Base-by-base conservation (phyloP, 2,888 invertebrate genomes). In the Anorthoa munda region DNA sequence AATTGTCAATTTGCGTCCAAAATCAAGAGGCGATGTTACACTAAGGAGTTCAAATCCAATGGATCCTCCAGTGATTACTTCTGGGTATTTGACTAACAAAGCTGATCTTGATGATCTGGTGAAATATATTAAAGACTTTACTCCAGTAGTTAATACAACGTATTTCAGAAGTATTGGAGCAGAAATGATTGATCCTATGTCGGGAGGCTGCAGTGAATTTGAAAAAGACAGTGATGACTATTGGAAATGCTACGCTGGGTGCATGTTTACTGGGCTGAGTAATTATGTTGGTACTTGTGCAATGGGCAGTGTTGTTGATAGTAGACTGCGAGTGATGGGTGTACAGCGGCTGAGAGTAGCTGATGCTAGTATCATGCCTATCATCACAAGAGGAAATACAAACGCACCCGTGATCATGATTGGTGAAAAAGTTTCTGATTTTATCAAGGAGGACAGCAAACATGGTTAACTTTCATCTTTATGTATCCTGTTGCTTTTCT, bases 331-430 rank as follows among this genome's bases (percentile, higher is more conserved):
- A 53, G 88, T 88, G 9, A 53, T 74, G 11, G 85, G 85, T 11
- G 69, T 86, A 2, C 66, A 75, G 12, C 93, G 95, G 17, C 86
- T 97, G 2, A 94, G 98, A 53, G 97, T 98, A 1, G 97, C 97
- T 0, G 98, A 98, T 88, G 98, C 97, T 0, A 97, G 97, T 45
- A 97, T 98, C 31, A 98, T 98, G 98, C 98, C 98, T 0, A 94
- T 91, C 4, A 97, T 98, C 65, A 95, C 97, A 0, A 98, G 97
- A 84, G 98, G 97, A 0, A 98, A 98, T 90, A 98, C 98, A 0
- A 98, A 98, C 87, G 98, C 97, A 0, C 97, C 98, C 0, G 96
- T 97, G 0, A 97, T 98, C 13, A 98, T 98, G 98, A 98, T 98
- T 65, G 98, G 97, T 0, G 98, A 98, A 60, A 86, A 87, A 55